A percentile compares a stretch with the other conserved stretches of the same genome.
Evolutionary conservation across 1,140 invertebrate species (phyloP).

Genomic region (Cydia splendana): DNA sequence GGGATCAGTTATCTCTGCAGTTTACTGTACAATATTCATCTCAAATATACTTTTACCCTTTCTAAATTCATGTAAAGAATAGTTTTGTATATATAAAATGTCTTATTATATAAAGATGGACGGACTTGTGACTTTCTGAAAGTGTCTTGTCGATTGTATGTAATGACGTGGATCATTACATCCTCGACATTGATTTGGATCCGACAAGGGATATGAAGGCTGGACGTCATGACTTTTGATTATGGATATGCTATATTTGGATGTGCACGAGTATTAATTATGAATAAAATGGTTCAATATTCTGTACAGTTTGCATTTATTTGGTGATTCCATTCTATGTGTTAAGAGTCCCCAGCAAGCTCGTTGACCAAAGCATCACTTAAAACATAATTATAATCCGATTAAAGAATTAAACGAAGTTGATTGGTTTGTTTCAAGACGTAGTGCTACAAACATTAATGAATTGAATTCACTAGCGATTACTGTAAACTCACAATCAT

Average conservation of each 20-base stretch:
- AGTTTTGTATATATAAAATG: not conserved
- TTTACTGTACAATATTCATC: not conserved
- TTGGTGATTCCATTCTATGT: too few species aligned
- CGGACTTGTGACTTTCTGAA: not conserved
- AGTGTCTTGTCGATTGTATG: not conserved
- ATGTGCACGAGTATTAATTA: not conserved
- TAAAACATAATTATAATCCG: not conserved
- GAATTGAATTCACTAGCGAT: not conserved
- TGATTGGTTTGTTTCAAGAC: too few species aligned
- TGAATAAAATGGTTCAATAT: not conserved
- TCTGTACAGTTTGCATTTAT: not conserved
- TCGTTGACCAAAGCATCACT: too few species aligned
- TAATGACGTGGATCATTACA: not conserved
- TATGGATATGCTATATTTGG: conserved; percentile 9
- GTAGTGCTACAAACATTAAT: not conserved
- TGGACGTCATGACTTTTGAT: not conserved
- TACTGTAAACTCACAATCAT: not conserved
- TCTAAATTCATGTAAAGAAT: not conserved
- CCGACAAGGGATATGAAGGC: conserved; percentile 1
- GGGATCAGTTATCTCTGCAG: too few species aligned
- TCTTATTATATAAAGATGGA: not conserved
- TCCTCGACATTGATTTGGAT: conserved; percentile 30
- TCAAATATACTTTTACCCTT: not conserved
- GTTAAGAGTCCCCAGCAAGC: too few species aligned
- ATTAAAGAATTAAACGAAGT: not conserved